These are phyloP conservation scores for Cryptops parisi DNA, from an alignment of 2,888 invertebrate genomes.

Conservation along the genomic window DNA sequence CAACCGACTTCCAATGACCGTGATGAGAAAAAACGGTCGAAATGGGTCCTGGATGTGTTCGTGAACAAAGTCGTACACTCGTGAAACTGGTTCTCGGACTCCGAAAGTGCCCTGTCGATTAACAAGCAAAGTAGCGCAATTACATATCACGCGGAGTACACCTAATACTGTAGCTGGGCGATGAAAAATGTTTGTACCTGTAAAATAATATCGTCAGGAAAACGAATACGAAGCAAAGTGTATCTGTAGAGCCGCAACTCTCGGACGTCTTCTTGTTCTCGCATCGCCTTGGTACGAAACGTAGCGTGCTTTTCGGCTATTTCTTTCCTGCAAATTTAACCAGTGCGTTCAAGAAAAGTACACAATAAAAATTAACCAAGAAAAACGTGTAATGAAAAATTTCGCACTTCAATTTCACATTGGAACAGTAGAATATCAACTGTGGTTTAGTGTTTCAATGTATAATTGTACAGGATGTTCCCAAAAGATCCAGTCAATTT, in stretches of 20 bases:
- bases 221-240: conserved; percentile 66
- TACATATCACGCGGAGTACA: no score
- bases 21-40: conserved; percentile 50
- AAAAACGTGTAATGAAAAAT: neutral
- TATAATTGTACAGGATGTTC: no score
- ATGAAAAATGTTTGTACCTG: conserved; percentile 46
- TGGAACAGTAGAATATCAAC: no score
- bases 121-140: no score
- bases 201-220: conserved; percentile 70
- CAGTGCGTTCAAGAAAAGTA: no score
- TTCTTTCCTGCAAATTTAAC: conserved; percentile 48
- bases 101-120: conserved; percentile 80
- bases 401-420: neutral
- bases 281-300: conserved; percentile 85
- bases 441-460: no score
- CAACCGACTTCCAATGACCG: conserved; percentile 44
- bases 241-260: conserved; percentile 71
- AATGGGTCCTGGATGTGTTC: conserved; percentile 55
- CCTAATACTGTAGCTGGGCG: no score
- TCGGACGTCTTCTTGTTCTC: conserved; percentile 71
- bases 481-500: no score
- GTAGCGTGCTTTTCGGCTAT: conserved; percentile 64
- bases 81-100: conserved; percentile 57
- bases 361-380: no score
- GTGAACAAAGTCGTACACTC: conserved; percentile 61